Evolutionary conservation across 2,113 vertebrate species (phyloP).

Genomic region (Carollia perspicillata): DNA sequence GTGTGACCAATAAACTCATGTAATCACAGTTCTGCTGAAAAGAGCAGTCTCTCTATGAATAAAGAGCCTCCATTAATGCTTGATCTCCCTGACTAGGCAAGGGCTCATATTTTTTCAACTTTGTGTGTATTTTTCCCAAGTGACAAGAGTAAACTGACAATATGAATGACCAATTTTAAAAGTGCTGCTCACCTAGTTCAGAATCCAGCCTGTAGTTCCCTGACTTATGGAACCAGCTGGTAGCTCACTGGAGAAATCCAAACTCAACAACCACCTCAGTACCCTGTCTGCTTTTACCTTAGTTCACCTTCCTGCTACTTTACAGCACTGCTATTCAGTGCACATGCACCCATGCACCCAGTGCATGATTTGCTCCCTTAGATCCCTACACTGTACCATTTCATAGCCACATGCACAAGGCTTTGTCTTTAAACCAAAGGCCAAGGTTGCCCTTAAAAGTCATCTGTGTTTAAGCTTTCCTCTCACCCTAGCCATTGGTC

Average conservation of each 20-base stretch:
- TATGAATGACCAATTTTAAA: conserved; percentile 20
- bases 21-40: conserved; percentile 62
- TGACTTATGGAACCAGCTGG: neutral
- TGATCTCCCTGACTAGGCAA: neutral
- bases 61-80: neutral
- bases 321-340: neutral
- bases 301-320: neutral
- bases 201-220: neutral
- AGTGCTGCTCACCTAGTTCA: neutral
- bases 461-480: neutral
- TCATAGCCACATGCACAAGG: neutral
- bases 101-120: neutral
- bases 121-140: neutral
- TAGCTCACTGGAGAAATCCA: neutral
- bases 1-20: conserved; percentile 58
- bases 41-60: neutral
- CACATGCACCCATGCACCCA: neutral
- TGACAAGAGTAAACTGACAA: neutral
- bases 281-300: neutral
- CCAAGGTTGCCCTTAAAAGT: neutral
- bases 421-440: neutral
- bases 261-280: neutral
- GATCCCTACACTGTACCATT: neutral
- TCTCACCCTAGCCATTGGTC: neutral
- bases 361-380: neutral